Conservation (phyloP, 2,888 invertebrate genomes). For the Tillus elongatus region DNA sequence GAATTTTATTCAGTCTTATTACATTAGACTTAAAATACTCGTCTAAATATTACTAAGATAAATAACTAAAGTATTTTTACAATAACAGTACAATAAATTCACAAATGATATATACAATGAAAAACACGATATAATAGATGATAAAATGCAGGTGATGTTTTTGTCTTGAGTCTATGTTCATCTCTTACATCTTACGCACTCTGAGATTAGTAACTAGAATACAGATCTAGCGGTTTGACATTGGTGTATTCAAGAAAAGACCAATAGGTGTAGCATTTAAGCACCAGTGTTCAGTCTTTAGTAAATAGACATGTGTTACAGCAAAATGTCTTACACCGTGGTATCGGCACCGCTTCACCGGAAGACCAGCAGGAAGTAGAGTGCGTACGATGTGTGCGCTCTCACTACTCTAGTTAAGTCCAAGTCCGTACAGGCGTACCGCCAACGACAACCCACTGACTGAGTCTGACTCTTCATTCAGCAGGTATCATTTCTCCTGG, state of each 20-base stretch:
- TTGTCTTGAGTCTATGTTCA: no score
- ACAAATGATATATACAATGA: slow-evolving; percentile 33
- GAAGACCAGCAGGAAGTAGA: neutral
- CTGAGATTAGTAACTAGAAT: no score
- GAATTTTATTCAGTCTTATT: slow-evolving; percentile 41
- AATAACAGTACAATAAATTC: slow-evolving; percentile 36
- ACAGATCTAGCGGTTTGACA: slow-evolving; percentile 20
- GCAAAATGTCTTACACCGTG: no score
- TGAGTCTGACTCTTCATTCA: no score
- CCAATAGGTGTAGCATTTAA: no score
- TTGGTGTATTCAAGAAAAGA: slow-evolving; percentile 20
- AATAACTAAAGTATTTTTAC: slow-evolving; percentile 35
- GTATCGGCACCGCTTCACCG: no score
- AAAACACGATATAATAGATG: slow-evolving; percentile 25
- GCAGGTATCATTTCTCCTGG: slow-evolving; percentile 41
- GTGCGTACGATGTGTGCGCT: neutral
- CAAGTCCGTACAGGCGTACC: neutral
- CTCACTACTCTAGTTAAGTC: neutral
- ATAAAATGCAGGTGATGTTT: slow-evolving; percentile 28
- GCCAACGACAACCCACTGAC: slow-evolving; percentile 13
- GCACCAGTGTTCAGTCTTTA: no score
- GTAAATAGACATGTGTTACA: no score
- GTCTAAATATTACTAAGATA: slow-evolving; percentile 30
- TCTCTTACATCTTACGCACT: no score
- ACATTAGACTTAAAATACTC: slow-evolving; percentile 36